These are phyloP conservation scores for Rhinolophus ferrumequinum DNA, from an alignment of 2,113 vertebrate species.

Conservation along the genomic window DNA sequence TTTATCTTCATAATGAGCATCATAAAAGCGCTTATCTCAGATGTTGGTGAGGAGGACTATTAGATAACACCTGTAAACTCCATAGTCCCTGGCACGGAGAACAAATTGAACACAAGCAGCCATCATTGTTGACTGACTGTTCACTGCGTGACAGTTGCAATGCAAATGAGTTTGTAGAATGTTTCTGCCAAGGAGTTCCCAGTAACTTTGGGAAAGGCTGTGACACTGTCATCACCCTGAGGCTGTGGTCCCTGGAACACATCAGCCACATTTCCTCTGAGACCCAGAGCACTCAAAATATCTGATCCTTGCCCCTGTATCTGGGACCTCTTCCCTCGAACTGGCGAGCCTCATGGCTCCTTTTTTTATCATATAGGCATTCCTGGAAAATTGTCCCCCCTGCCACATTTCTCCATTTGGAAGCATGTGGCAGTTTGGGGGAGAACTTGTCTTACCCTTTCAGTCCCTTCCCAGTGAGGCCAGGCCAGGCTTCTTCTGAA, in stretches of 20 bases:
- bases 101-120: background rate
- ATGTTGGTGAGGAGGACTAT: background rate
- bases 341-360: background rate
- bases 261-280: background rate
- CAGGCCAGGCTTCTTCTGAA: background rate
- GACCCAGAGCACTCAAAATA: background rate
- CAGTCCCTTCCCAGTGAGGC: background rate
- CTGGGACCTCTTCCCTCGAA: background rate
- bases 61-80: background rate
- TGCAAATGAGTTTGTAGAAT: background rate
- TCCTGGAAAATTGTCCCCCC: background rate
- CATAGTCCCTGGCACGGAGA: background rate
- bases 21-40: background rate
- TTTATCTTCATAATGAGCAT: background rate
- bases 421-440: background rate
- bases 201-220: background rate
- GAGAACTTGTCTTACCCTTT: background rate
- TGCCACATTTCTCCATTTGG: background rate
- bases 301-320: background rate
- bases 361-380: background rate
- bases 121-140: background rate
- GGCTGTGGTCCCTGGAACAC: rapidly evolving
- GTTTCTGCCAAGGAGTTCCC: background rate
- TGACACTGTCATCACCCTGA: background rate
- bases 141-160: background rate